These are phyloP conservation scores for Stichodactyla helianthus DNA, from an alignment of 64 coral and sea anemone species.

Conservation along the genomic window DNA sequence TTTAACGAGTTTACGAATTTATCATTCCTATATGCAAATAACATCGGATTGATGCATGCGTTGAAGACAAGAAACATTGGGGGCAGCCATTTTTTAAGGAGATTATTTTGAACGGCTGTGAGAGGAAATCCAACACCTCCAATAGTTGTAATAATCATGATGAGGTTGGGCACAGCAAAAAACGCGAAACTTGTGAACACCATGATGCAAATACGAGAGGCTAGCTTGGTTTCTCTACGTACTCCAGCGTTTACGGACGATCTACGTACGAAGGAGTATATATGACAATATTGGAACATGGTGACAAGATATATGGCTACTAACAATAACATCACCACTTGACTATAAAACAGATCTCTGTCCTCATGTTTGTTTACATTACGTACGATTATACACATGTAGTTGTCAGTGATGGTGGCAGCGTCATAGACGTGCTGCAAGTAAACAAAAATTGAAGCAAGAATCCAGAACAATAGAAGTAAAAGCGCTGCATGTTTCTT, in stretches of 20 bases:
- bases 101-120: neutral
- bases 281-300: constrained; percentile 21
- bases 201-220: constrained; percentile 35
- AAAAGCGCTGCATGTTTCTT: neutral
- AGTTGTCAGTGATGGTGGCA: constrained; percentile 11
- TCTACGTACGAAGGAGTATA: constrained; percentile 15
- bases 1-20: constrained; percentile 8
- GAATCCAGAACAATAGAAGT: neutral
- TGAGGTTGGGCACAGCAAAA: constrained; percentile 39
- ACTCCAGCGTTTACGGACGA: constrained; percentile 13
- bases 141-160: constrained; percentile 1
- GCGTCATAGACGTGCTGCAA: constrained; percentile 9
- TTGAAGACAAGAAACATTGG: constrained; percentile 32
- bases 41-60: constrained; percentile 36
- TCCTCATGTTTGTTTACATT: neutral
- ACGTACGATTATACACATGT: constrained; percentile 37
- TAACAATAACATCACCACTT: constrained; percentile 21
- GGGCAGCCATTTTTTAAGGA: constrained; percentile 19
- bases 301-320: constrained; percentile 25
- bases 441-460: neutral
- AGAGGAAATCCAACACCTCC: neutral
- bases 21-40: constrained; percentile 46
- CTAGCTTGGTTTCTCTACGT: constrained; percentile 16
- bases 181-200: constrained; percentile 39
- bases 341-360: constrained; percentile 15